Evolutionary conservation across 2,888 invertebrate genomes (phyloP).

Genomic region (Perizoma flavofasciatum): DNA sequence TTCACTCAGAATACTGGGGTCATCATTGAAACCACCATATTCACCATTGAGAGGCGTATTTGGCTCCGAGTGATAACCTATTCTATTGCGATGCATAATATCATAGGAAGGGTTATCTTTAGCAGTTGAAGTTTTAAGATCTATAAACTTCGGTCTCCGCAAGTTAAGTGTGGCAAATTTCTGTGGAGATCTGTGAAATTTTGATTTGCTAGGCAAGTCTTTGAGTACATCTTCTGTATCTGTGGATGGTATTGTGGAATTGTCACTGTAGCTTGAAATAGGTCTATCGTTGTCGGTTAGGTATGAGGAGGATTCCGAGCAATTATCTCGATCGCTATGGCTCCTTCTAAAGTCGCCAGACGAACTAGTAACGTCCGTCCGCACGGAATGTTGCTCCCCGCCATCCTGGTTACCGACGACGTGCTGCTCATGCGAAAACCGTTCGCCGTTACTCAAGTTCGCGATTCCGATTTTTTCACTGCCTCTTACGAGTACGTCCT

Average conservation of each 20-base stretch:
- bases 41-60: slow-evolving; percentile 74
- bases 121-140: slow-evolving; percentile 61
- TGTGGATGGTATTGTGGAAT: slow-evolving; percentile 79
- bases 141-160: slow-evolving; percentile 77
- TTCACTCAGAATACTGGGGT: slow-evolving; percentile 67
- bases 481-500: slow-evolving; percentile 49
- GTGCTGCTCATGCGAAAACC: slow-evolving; percentile 67
- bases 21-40: slow-evolving; percentile 58
- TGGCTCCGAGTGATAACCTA: slow-evolving; percentile 80
- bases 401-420: slow-evolving; percentile 68
- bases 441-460: slow-evolving; percentile 72
- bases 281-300: slow-evolving; percentile 79
- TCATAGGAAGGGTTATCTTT: slow-evolving; percentile 70
- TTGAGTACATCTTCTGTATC: slow-evolving; percentile 79
- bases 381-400: slow-evolving; percentile 75
- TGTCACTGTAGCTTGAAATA: slow-evolving; percentile 80
- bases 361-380: slow-evolving; percentile 72
- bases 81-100: slow-evolving; percentile 71
- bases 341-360: slow-evolving; percentile 75
- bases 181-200: slow-evolving; percentile 78
- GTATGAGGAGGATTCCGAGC: slow-evolving; percentile 79
- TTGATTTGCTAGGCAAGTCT: slow-evolving; percentile 76
- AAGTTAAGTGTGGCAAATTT: slow-evolving; percentile 78
- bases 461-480: slow-evolving; percentile 66
- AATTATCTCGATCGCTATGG: slow-evolving; percentile 79